Percentiles rank a stretch among this genome's conserved stretches.
Conservation (phyloP, 1,140 invertebrate species). For the Ectropis grisescens region DNA sequence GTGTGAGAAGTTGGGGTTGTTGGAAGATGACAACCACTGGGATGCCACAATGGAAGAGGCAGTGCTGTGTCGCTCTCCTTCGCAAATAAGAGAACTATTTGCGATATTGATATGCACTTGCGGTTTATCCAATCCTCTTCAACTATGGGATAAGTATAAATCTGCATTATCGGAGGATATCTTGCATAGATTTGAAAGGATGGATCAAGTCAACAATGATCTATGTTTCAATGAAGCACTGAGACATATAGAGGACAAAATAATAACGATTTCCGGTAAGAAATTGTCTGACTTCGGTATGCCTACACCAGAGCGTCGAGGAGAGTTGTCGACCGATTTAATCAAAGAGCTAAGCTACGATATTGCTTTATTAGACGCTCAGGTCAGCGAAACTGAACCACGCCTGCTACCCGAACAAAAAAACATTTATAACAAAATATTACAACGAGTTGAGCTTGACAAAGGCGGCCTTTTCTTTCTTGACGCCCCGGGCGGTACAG, state of each 20-base stretch:
- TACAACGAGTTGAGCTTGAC: conserved; percentile 9
- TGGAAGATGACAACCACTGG: conserved; percentile 14
- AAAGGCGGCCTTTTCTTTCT: conserved; percentile 10
- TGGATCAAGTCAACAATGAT: conserved; percentile 17
- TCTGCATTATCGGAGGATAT: conserved; percentile 7
- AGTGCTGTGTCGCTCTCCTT: conserved; percentile 9
- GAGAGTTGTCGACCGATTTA: conserved; percentile 12
- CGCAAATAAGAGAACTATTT: conserved; percentile 10
- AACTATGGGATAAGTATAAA: conserved; percentile 10
- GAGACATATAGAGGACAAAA: conserved; percentile 15
- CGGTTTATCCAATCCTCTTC: conserved; percentile 10
- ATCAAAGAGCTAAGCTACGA: conserved; percentile 14
- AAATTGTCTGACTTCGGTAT: conserved; percentile 14
- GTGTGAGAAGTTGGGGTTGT: conserved; percentile 6
- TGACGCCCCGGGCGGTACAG: conserved; percentile 8
- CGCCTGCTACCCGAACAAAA: conserved; percentile 15
- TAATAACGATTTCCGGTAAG: conserved; percentile 14
- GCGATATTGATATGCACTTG: conserved; percentile 11
- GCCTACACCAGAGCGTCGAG: conserved; percentile 11
- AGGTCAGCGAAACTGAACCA: conserved; percentile 16
- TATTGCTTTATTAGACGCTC: conserved; percentile 12
- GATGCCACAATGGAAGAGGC: conserved; percentile 13
- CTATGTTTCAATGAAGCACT: conserved; percentile 17
- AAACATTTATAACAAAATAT: conserved; percentile 15
- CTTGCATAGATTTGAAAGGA: conserved; percentile 3